Evolutionary conservation across 2,888 invertebrate species (phyloP), one percentile per base, ranked within the genome.

Genomic region (Pollenia griseotomentosa): DNA sequence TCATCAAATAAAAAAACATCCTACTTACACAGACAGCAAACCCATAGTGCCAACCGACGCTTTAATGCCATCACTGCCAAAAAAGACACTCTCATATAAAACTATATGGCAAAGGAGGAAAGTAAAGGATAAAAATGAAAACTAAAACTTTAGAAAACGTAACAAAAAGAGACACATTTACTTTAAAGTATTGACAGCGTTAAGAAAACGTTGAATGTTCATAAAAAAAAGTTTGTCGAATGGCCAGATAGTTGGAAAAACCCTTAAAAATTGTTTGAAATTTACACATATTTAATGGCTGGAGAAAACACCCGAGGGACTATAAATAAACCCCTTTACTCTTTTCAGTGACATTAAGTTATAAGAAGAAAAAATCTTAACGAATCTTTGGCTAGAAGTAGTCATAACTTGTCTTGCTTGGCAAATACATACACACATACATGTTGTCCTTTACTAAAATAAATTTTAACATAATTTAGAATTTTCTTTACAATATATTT

Each of bases 261-360:
- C 75, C 11, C 63, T 65, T 40, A 53, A 46, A 5, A 66, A 71
- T 7, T 19, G 3, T 71, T 16, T 16, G 16, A 46, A 70, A 40
- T n/a, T n/a, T 33, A 40, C 11, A 61, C 33, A 59, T n/a, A 40
- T 40, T 10, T 48, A 59, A 12, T 23, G 46, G 9, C 46, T 42
- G 55, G n/a, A 55, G 10, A 46, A 19, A 16, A 85, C 63, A 68
- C n/a, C 61, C 59, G 70, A 61, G 61, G n/a, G 8, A 74, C 61
- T 74, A 75, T 82, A 74, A 68, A 82, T 75, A 75, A 82, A 75
- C 14, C 66, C 81, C 68, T 68, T 82, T 59, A 74, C 74, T 53
- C 74, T 75, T 68, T 74, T 74, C 74, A 73, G 48, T 75, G 59
- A 42, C 66, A 59, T 42, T 66, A 82, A 75, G 74, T 75, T 82